Conservation (phyloP, 35 echinoderm and acorn worm species). For the Acanthaster planci region DNA sequence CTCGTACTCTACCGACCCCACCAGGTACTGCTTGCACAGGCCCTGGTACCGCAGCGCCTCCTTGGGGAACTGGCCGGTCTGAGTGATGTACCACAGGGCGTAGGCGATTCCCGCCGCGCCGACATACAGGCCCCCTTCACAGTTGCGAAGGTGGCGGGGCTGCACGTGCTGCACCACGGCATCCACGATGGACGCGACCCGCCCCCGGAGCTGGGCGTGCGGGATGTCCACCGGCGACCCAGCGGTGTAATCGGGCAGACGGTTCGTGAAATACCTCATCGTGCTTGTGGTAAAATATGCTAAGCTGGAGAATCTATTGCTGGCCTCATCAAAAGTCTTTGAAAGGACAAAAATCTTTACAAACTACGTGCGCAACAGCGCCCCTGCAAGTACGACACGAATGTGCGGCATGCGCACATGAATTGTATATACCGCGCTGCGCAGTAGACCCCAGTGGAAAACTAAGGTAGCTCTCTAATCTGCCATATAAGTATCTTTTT, state of each 20-base stretch:
- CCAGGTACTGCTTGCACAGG: conserved; percentile 47
- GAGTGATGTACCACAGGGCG: conserved; percentile 39
- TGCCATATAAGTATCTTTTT: no score
- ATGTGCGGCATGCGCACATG: no score
- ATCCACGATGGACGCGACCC: conserved; percentile 38
- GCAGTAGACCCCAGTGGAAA: no score
- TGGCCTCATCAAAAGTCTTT: no score
- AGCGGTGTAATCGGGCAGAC: conserved; percentile 30
- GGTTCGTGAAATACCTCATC: conserved; percentile 51
- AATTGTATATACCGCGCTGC: no score
- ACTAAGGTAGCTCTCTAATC: no score
- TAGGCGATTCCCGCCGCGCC: conserved; percentile 52
- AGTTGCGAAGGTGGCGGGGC: conserved; percentile 7
- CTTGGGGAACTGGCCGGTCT: conserved; percentile 36
- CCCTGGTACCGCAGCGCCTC: conserved; percentile 22
- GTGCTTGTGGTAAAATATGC: neutral
- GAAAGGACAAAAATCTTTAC: no score
- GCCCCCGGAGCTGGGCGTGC: conserved; percentile 12
- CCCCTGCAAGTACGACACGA: no score
- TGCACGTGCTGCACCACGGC: conserved; percentile 38
- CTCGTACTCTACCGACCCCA: conserved; percentile 46
- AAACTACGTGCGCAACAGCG: no score
- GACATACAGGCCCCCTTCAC: conserved; percentile 61
- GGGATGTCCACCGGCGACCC: conserved; percentile 39
- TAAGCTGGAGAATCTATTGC: no score